These are phyloP conservation scores for Zaprionus taronus DNA, from an alignment of 1,140 invertebrate genomes.

Conservation along the genomic window DNA sequence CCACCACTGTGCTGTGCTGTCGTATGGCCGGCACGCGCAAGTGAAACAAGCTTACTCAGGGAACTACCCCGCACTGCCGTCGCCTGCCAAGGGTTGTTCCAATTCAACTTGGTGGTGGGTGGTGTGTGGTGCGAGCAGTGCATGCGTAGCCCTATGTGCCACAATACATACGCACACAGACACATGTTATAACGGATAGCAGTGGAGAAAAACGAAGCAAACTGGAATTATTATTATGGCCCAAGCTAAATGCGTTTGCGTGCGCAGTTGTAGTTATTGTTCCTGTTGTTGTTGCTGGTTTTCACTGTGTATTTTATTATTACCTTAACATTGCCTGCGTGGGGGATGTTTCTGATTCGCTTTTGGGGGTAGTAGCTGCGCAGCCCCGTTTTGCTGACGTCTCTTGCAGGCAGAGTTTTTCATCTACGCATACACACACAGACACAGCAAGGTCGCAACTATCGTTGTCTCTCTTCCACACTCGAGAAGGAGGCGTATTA, in stretches of 20 bases:
- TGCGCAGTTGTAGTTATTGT: slow-evolving; percentile 34
- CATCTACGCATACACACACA: slow-evolving; percentile 11
- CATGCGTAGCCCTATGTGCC: slow-evolving; percentile 71
- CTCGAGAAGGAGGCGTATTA: slow-evolving; percentile 27
- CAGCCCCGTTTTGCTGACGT: slow-evolving; percentile 32
- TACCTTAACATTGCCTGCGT: neutral
- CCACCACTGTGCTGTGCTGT: slow-evolving; percentile 44
- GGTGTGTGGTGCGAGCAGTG: slow-evolving; percentile 61
- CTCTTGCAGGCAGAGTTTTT: neutral
- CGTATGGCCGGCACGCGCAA: slow-evolving; percentile 58
- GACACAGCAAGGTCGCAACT: no score
- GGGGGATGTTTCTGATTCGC: slow-evolving; percentile 51
- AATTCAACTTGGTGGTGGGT: slow-evolving; percentile 23
- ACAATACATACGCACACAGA: neutral
- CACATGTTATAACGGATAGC: neutral
- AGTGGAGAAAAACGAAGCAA: slow-evolving; percentile 3
- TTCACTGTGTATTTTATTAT: neutral
- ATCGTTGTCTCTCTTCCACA: slow-evolving; percentile 44
- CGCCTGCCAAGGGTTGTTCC: slow-evolving; percentile 15
- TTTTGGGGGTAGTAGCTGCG: slow-evolving; percentile 58
- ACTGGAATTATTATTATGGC: slow-evolving; percentile 11
- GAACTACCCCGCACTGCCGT: slow-evolving; percentile 14
- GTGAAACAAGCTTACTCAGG: slow-evolving; percentile 57
- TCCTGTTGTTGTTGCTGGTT: neutral
- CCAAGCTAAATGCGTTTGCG: slow-evolving; percentile 61